Base-by-base conservation (phyloP, 2,113 vertebrate species). In the Pygoscelis antarcticus region DNA sequence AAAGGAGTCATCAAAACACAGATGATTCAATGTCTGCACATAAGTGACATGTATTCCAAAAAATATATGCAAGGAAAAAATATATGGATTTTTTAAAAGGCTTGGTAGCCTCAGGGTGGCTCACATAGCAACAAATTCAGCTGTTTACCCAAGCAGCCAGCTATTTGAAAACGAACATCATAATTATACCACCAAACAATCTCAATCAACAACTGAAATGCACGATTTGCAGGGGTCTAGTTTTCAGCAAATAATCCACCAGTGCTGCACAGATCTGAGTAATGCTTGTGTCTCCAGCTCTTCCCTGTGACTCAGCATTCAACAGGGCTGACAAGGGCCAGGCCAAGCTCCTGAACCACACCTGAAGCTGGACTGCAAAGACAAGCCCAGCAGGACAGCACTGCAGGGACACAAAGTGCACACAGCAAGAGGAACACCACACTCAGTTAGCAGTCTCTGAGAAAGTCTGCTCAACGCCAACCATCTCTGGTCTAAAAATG, bases 271-370 rank as follows among this genome's bases (percentile, higher is more conserved):
- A 80, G 26, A 44, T 34, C 32, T 8, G 21, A 66, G 44, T 30
- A 40, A 15, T n/a, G 8, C 6, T 26, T 27, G 34, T 38, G 68
- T 54, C 46, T 80, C 60, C 7, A 2, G 61, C 55, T 93, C 83
- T 68, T 86, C 57, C 51, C 44, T 25, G 38, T 94, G 95, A 95
- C 79, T 93, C 83, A 92, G 80, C 89, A 40, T 9, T 62, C 16
- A 15, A 69, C 38, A 54, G 27, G 34, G 61, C 91, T 94, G 86
- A 55, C 72, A 80, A 78, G n/a, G 65, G 36, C 80, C 60, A 21
- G 13, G 27, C n/a, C 9, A 1, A 68, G 46, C n/a, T 85, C 74
- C 74, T 16, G 32, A 69, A 51, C 42, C n/a, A 58, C 74, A 78
- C 61, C 44, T 87, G 74, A 76, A 91, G 57, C 22, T 47, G 61